A percentile compares a stretch with the other conserved stretches of the same genome.
Conservation (phyloP, 2,888 invertebrate species). For the Brassicogethes aeneus region DNA sequence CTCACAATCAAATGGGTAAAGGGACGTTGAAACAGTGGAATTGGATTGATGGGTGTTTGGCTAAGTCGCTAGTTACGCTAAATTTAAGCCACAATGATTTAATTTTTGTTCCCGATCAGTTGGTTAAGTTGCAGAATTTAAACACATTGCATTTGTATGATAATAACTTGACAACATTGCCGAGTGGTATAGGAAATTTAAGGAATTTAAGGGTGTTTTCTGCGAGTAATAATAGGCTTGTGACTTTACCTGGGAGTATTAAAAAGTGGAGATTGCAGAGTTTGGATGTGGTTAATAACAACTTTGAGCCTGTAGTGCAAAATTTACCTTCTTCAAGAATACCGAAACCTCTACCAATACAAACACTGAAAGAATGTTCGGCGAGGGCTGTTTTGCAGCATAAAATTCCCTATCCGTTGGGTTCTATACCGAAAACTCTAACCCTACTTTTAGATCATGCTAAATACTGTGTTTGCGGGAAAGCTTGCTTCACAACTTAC, state of each 20-base stretch:
- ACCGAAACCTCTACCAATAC: constrained; percentile 37
- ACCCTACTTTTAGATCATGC: constrained; percentile 52
- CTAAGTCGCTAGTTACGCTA: constrained; percentile 47
- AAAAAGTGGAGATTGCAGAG: constrained; percentile 45
- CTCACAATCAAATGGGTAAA: constrained; percentile 55
- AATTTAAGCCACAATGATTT: constrained; percentile 58
- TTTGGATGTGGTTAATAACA: constrained; percentile 51
- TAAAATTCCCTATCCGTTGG: constrained; percentile 47
- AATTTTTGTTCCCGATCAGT: constrained; percentile 48
- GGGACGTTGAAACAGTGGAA: constrained; percentile 49
- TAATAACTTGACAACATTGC: constrained; percentile 51
- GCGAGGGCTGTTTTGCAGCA: constrained; percentile 46
- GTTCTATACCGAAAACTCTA: constrained; percentile 50
- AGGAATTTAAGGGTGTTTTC: constrained; percentile 46
- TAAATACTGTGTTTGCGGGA: constrained; percentile 55
- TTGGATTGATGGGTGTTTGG: constrained; percentile 54
- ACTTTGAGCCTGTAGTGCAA: constrained; percentile 35
- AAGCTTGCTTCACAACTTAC: constrained; percentile 33
- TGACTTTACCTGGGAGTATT: constrained; percentile 52
- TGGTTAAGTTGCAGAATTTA: constrained; percentile 54
- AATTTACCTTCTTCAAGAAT: constrained; percentile 14
- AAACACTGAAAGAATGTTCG: constrained; percentile 47
- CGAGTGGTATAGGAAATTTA: constrained; percentile 57
- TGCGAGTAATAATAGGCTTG: constrained; percentile 47
- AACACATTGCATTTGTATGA: constrained; percentile 54